Evolutionary conservation across 2,113 vertebrate species (phyloP).

Genomic region (Pristiophorus japonicus): DNA sequence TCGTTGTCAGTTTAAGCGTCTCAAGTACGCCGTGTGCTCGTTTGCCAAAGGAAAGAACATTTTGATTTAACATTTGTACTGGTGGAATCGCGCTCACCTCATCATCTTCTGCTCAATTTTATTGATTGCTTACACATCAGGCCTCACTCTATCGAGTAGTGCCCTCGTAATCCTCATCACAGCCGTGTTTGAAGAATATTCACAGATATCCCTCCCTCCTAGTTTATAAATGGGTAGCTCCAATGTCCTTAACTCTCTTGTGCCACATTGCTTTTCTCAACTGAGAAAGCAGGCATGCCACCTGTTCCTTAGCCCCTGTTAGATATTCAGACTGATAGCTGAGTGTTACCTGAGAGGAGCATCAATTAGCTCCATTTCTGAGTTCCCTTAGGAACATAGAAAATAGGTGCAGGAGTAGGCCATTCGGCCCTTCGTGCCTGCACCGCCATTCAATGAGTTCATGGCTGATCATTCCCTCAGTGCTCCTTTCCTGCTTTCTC

Average conservation of each 20-base stretch:
- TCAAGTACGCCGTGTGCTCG: neutral
- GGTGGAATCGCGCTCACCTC: neutral
- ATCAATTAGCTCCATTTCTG: neutral
- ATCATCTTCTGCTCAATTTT: neutral
- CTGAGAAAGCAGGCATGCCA: neutral
- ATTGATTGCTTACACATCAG: neutral
- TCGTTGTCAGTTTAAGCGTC: neutral
- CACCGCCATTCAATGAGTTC: too few species aligned
- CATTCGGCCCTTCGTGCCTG: too few species aligned
- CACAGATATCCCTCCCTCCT: neutral
- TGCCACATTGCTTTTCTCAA: neutral
- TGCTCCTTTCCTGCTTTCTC: too few species aligned
- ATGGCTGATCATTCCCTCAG: too few species aligned
- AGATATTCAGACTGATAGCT: neutral
- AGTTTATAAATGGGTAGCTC: neutral
- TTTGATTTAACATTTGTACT: neutral
- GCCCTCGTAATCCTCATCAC: neutral
- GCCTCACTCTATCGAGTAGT: neutral
- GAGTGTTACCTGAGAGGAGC: neutral
- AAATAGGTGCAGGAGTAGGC: too few species aligned
- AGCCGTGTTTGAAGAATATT: neutral
- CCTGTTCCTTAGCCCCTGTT: neutral
- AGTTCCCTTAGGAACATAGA: too few species aligned
- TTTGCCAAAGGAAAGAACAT: neutral
- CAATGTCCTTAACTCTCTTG: neutral